Evolutionary conservation across 2,888 invertebrate species (phyloP), one percentile per base, ranked within the genome.

Genomic region (Drosophila flavopinicola): DNA sequence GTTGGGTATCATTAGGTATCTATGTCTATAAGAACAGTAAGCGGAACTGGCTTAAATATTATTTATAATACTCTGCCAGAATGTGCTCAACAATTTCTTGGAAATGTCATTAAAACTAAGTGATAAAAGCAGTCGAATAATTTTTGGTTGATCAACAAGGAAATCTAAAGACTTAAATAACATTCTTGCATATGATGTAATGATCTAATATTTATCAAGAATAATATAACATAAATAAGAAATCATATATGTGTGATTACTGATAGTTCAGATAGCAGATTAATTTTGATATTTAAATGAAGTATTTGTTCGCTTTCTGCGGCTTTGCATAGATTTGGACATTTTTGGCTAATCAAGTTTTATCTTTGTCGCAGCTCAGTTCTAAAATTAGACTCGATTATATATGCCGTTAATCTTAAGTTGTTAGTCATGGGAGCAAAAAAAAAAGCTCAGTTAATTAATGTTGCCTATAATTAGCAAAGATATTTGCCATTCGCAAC

Each of bases 401-500:
- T 25, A 39, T 38, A 49, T 49, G 33, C 35, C 32, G 53, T 58
- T 52, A 56, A 70, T 39, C 71, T 45, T 10, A 29, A 57, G 10
- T 41, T 48, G 60, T 66, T 30, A 32, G 45, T 44, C 57, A 56
- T 39, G 47, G 42, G 41, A 47, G 13, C 39, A 37, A 32, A 45
- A 35, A 51, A 37, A 33, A n/a, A n/a, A n/a, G n/a, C n/a, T n/a
- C 23, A 56, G 52, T 10, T 66, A 45, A 57, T 66, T 32, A 60
- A 57, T 45, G 25, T 60, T 7, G 70, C 41, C 56, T 59, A 69
- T 48, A 65, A 70, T 65, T 65, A 70, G 56, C 56, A 41, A 52
- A 57, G 6, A 38, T 56, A 57, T 60, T 60, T 41, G 15, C 13
- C 17, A 35, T 32, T 20, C 42, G 15, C 35, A 35, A 37, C 41